A percentile compares a stretch with the other conserved stretches of the same genome.
Evolutionary conservation across 2,888 invertebrate species (phyloP).

Genomic region (Crematogaster levior): DNA sequence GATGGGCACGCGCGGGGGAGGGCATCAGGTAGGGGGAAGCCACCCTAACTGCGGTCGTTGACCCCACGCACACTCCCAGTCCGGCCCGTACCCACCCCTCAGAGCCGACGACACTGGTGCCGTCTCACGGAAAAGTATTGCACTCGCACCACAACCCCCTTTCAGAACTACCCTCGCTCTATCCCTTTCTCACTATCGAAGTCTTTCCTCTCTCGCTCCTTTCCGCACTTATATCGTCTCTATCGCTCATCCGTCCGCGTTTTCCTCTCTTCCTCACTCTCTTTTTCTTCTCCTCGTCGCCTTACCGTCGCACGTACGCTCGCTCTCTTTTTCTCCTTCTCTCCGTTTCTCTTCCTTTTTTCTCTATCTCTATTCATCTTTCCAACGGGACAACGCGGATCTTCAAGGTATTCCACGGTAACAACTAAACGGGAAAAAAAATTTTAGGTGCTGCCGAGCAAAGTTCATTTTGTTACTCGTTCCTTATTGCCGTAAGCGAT

Average conservation of each 20-base stretch:
- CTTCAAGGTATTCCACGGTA: conserved; percentile 59
- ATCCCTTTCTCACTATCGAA: conserved; percentile 19
- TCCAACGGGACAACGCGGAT: conserved; percentile 52
- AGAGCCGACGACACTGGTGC: conserved; percentile 83
- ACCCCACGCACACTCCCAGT: conserved; percentile 82
- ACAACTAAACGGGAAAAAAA: conserved; percentile 57
- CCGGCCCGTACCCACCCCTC: conserved; percentile 81
- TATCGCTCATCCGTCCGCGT: conserved; percentile 27
- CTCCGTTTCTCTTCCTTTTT: neutral
- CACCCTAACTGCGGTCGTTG: conserved; percentile 84
- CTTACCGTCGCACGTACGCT: neutral
- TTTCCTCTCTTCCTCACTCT: neutral
- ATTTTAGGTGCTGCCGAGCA: conserved; percentile 54
- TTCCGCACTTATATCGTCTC: conserved; percentile 63
- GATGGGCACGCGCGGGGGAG: conserved; percentile 56
- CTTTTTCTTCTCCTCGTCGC: conserved; percentile 5
- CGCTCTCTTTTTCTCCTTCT: neutral
- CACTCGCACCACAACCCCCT: conserved; percentile 79
- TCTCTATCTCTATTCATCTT: conserved; percentile 45
- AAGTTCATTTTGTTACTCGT: conserved; percentile 49
- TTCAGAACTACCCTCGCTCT: conserved; percentile 75
- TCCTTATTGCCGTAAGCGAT: conserved; percentile 54
- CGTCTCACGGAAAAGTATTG: conserved; percentile 83
- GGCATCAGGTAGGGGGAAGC: conserved; percentile 80
- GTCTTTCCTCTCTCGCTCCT: conserved; percentile 25